Evolutionary conservation across 2,797 vertebrate species (phyloP).

Genomic region (Synaphobranchus kaupii): DNA sequence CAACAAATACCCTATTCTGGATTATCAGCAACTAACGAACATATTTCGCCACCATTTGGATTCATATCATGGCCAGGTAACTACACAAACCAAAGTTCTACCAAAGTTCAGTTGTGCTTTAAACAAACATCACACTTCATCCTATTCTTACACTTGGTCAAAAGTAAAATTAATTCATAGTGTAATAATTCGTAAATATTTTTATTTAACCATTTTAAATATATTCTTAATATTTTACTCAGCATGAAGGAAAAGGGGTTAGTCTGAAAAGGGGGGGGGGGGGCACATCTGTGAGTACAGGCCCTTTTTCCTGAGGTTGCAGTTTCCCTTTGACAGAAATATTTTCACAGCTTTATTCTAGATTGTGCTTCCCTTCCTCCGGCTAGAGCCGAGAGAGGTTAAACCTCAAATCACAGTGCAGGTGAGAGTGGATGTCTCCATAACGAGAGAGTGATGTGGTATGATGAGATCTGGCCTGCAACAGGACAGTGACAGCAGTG

Average conservation of each 20-base stretch:
- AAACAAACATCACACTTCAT: not conserved
- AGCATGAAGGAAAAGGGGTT: not conserved
- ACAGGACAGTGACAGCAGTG: not conserved
- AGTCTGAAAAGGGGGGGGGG: not conserved
- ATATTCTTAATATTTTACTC: too few species aligned
- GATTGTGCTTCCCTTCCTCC: not conserved
- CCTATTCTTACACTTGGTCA: not conserved
- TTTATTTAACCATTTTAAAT: too few species aligned
- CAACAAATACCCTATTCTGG: too few species aligned
- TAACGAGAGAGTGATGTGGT: slow-evolving; percentile 31
- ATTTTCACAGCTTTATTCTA: not conserved
- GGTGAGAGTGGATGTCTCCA: slow-evolving; percentile 36
- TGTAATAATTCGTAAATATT: too few species aligned
- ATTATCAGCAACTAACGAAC: too few species aligned
- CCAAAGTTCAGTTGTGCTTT: too few species aligned
- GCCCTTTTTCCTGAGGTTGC: not conserved
- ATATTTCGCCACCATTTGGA: too few species aligned
- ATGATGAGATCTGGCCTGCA: slow-evolving; percentile 33
- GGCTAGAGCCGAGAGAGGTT: slow-evolving; percentile 31
- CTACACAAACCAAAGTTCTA: too few species aligned
- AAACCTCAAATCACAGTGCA: slow-evolving; percentile 20
- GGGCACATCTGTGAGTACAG: not conserved
- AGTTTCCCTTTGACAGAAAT: not conserved
- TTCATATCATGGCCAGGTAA: too few species aligned
- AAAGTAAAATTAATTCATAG: too few species aligned